Evolutionary conservation across 2,113 vertebrate species (phyloP).

Genomic region (Podilymbus podiceps): DNA sequence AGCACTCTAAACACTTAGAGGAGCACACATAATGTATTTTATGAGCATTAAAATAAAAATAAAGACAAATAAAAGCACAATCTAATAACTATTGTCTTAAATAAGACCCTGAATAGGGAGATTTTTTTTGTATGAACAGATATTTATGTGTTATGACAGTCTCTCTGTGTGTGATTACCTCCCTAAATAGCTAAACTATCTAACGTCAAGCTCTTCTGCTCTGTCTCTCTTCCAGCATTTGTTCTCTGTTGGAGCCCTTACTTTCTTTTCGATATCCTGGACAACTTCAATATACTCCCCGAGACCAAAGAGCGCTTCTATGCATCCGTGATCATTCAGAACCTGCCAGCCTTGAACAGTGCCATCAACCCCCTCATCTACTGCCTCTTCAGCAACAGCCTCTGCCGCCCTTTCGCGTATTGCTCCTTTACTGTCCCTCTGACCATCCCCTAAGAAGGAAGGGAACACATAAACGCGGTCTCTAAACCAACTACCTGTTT

Average conservation of each 20-base stretch:
- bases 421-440: not conserved
- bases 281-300: conserved; percentile 80
- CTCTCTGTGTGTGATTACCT: not conserved
- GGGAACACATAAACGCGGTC: not conserved
- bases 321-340: conserved; percentile 79
- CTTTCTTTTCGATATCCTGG: conserved; percentile 81
- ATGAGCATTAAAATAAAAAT: conserved; percentile 36
- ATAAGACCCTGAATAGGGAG: not conserved
- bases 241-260: conserved; percentile 80
- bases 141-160: not conserved
- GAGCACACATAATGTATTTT: conserved; percentile 7
- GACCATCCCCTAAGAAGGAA: not conserved
- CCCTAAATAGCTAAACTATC: not conserved
- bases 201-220: not conserved
- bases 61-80: conserved; percentile 19
- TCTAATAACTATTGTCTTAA: conserved; percentile 35
- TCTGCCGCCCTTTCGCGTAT: conserved; percentile 65
- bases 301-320: conserved; percentile 76
- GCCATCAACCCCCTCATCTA: conserved; percentile 80
- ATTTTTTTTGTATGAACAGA: not conserved
- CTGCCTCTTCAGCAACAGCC: conserved; percentile 70
- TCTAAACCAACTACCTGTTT: not conserved
- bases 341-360: conserved; percentile 78
- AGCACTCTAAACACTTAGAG: conserved; percentile 34
- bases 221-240: conserved; percentile 33